Conservation (phyloP, 2,888 invertebrate genomes). For the Gasteruption jaculator region DNA sequence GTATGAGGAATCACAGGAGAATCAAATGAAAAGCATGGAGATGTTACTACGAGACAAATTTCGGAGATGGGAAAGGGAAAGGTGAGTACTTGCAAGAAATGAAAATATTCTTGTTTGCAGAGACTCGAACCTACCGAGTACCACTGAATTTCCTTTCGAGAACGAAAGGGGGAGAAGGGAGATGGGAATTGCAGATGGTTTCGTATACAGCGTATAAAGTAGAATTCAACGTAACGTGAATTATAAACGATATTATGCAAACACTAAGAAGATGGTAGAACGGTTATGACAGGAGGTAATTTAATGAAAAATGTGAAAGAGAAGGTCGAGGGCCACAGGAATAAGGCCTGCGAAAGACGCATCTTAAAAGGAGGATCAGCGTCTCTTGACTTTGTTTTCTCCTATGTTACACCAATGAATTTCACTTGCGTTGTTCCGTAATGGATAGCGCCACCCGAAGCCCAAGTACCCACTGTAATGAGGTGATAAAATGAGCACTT, state of each 20-base stretch:
- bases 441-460: no score
- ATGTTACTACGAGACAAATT: no score
- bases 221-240: slow-evolving; percentile 45
- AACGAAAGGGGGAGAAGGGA: slow-evolving; percentile 15
- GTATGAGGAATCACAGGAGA: no score
- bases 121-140: slow-evolving; percentile 21
- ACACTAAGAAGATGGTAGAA: slow-evolving; percentile 33
- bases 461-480: no score
- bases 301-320: slow-evolving; percentile 45
- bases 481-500: no score
- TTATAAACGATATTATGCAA: slow-evolving; percentile 49
- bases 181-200: slow-evolving; percentile 16
- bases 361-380: slow-evolving; percentile 28
- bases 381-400: slow-evolving; percentile 17
- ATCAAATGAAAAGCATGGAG: no score
- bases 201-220: slow-evolving; percentile 39
- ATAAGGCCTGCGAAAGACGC: slow-evolving; percentile 37
- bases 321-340: slow-evolving; percentile 21
- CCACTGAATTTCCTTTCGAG: slow-evolving; percentile 32
- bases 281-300: slow-evolving; percentile 40
- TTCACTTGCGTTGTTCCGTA: no score
- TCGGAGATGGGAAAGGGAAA: background rate
- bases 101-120: slow-evolving; percentile 30
- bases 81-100: slow-evolving; percentile 15
- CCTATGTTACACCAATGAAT: no score